phyloP scores from a whole-genome alignment of 1,140 invertebrate species.

The Aphidius gifuensis region DNA sequence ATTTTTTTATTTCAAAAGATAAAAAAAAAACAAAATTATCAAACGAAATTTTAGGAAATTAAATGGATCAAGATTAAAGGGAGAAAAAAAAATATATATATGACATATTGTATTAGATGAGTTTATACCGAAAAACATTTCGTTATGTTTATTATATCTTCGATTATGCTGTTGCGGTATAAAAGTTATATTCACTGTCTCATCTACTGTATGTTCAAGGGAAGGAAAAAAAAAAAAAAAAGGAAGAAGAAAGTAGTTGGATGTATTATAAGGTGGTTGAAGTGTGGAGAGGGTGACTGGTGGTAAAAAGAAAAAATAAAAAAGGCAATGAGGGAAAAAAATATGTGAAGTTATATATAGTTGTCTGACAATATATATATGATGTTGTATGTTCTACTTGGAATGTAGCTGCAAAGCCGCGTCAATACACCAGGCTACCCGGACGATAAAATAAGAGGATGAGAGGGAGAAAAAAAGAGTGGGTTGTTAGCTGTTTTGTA shows the following conservation, averaged over 20 bases:
- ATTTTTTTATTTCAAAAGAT: too few relatives aligned
- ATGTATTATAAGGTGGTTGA: constrained; percentile 1
- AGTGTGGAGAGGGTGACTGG: constrained; percentile 23
- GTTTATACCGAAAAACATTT: too few relatives aligned
- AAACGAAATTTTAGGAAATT: too few relatives aligned
- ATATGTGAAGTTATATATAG: neutral
- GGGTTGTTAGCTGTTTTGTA: constrained; percentile 15
- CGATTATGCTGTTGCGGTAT: too few relatives aligned
- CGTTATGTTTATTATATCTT: too few relatives aligned
- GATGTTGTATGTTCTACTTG: constrained; percentile 35
- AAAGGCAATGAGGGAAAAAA: too few relatives aligned
- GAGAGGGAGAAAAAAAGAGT: constrained; percentile 3
- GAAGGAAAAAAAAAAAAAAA: neutral
- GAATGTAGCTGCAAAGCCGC: constrained; percentile 42
- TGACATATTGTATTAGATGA: too few relatives aligned
- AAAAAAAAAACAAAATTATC: too few relatives aligned
- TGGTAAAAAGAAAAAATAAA: neutral
- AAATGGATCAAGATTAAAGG: too few relatives aligned
- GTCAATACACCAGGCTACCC: constrained; percentile 37
- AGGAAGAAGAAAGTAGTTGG: neutral
- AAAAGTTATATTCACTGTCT: neutral
- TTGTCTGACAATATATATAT: constrained; percentile 16
- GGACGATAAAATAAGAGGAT: constrained; percentile 1
- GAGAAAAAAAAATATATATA: too few relatives aligned
- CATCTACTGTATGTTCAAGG: neutral